Conservation (phyloP, 2,113 vertebrate genomes). For the Phaethornis superciliosus region DNA sequence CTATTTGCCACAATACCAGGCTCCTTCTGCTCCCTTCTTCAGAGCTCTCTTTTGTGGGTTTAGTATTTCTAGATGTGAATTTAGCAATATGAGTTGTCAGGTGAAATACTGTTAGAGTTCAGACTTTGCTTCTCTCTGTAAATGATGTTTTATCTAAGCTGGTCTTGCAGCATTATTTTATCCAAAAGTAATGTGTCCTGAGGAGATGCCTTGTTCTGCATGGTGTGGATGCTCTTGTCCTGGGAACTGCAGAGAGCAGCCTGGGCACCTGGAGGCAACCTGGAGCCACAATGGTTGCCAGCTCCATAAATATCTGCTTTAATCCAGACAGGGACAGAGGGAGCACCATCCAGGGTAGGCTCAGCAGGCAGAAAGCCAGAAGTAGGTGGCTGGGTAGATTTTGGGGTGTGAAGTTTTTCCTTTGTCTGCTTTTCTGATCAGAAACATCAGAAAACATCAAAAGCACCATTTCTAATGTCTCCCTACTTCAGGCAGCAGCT, state of each 20-base stretch:
- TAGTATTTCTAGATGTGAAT: not conserved
- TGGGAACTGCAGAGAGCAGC: not conserved
- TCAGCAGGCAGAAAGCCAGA: not conserved
- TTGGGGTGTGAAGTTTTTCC: not conserved
- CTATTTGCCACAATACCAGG: not conserved
- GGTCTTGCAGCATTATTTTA: not conserved
- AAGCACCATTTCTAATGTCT: not conserved
- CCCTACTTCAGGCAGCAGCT: not conserved
- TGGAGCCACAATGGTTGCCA: not conserved
- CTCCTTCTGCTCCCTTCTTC: not conserved
- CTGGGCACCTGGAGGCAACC: not conserved
- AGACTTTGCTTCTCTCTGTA: not conserved
- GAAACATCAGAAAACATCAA: not conserved
- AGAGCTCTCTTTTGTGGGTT: not conserved
- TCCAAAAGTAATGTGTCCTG: rapidly evolving
- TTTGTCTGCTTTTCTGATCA: not conserved
- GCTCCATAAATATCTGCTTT: not conserved
- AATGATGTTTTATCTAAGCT: rapidly evolving
- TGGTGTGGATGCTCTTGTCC: not conserved
- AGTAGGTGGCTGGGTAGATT: rapidly evolving
- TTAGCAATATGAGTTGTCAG: not conserved
- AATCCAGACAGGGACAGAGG: not conserved
- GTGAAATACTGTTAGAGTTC: not conserved
- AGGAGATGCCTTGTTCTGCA: not conserved
- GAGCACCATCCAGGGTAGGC: not conserved